phyloP scores from a whole-genome alignment of 2,113 vertebrate species.

The Bubo bubo region DNA sequence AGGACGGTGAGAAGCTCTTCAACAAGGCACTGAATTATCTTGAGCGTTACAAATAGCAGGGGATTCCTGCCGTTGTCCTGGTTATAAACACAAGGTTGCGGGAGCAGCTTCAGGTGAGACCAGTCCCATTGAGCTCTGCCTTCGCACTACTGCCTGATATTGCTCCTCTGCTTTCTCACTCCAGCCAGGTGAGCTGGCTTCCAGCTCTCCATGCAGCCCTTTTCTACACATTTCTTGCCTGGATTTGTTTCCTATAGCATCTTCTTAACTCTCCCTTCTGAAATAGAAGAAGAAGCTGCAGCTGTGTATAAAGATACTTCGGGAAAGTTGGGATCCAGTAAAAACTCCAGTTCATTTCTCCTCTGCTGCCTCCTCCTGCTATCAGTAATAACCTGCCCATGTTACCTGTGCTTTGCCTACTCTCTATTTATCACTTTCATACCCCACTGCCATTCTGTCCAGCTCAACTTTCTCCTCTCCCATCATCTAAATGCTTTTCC shows the following conservation, averaged over 20 bases:
- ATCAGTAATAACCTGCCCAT: not conserved
- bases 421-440: not conserved
- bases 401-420: not conserved
- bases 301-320: not conserved
- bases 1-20: not conserved
- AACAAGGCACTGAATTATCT: not conserved
- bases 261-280: not conserved
- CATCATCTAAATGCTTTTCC: not conserved
- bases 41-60: not conserved
- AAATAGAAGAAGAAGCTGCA: not conserved
- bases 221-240: not conserved
- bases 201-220: not conserved
- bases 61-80: not conserved
- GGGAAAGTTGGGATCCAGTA: not conserved
- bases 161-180: not conserved
- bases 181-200: not conserved
- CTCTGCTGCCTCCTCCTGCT: not conserved
- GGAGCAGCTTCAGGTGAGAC: not conserved
- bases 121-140: not conserved
- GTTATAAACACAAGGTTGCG: not conserved
- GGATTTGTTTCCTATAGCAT: not conserved
- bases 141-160: not conserved
- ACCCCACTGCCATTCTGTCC: not conserved
- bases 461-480: not conserved
- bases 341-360: constrained; percentile 14